A percentile compares a stretch with the other conserved stretches of the same genome.
phyloP scores from a whole-genome alignment of 2,888 invertebrate genomes.

The Apamea monoglypha region DNA sequence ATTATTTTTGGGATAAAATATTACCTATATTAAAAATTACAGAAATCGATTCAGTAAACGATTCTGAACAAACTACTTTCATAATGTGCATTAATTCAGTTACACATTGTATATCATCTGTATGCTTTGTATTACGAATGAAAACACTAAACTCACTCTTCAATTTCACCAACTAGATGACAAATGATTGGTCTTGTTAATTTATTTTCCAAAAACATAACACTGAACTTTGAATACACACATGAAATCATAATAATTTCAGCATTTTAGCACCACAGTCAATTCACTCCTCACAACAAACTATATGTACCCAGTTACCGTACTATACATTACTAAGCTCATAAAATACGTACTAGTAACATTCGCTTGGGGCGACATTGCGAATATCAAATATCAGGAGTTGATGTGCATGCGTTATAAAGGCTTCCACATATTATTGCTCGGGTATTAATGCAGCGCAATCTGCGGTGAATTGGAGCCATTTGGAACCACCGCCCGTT shows the following conservation, averaged over 20 bases:
- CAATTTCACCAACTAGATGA: not conserved
- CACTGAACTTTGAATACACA: not conserved
- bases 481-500: slow-evolving; percentile 49
- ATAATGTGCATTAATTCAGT: no score
- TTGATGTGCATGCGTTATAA: slow-evolving; percentile 43
- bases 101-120: not conserved
- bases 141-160: not conserved
- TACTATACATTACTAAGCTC: slow-evolving; percentile 60
- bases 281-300: slow-evolving; percentile 31
- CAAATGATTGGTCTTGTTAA: not conserved
- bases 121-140: not conserved
- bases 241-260: slow-evolving; percentile 12
- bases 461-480: slow-evolving; percentile 52
- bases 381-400: slow-evolving; percentile 40
- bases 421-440: slow-evolving; percentile 53
- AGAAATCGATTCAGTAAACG: no score
- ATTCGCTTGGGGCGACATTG: slow-evolving; percentile 25
- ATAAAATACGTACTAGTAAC: slow-evolving; percentile 53
- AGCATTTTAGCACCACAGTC: slow-evolving; percentile 52
- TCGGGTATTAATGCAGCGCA: slow-evolving; percentile 50
- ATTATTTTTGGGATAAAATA: no score
- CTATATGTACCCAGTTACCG: slow-evolving; percentile 33
- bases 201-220: not conserved
- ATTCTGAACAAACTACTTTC: no score
- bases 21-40: no score